Conservation (phyloP, 2,888 invertebrate genomes). For the Atrina japonica region DNA sequence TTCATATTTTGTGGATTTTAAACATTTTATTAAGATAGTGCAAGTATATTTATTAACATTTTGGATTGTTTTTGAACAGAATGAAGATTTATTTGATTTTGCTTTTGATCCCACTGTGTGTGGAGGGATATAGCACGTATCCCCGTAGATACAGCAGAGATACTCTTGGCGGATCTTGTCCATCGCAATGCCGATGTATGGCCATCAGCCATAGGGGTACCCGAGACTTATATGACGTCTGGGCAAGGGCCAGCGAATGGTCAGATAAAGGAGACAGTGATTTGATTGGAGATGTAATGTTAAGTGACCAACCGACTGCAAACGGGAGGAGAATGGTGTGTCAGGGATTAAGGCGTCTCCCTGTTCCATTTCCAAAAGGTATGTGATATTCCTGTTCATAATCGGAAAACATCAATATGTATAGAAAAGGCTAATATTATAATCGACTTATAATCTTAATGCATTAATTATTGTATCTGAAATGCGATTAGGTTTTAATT, state of each 20-base stretch:
- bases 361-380: conserved; percentile 38
- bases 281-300: background rate
- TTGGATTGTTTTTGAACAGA: no score
- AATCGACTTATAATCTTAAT: no score
- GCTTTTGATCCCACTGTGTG: background rate
- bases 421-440: no score
- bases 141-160: conserved; percentile 25
- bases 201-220: conserved; percentile 29
- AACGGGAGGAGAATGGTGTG: conserved; percentile 42
- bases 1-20: no score
- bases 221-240: conserved; percentile 20
- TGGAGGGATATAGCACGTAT: conserved; percentile 34
- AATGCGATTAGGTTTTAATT: no score
- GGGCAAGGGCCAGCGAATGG: conserved; percentile 13
- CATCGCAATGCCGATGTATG: conserved; percentile 40
- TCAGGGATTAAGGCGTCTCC: conserved; percentile 37
- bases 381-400: no score
- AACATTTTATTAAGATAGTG: no score
- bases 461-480: no score
- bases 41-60: no score
- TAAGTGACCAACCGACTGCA: conserved; percentile 21
- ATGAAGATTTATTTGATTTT: no score
- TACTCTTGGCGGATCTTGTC: conserved; percentile 27
- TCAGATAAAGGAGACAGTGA: conserved; percentile 8
- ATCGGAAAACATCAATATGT: no score